Conservation (phyloP, 2,113 vertebrate genomes). For the Macrotis lagotis region DNA sequence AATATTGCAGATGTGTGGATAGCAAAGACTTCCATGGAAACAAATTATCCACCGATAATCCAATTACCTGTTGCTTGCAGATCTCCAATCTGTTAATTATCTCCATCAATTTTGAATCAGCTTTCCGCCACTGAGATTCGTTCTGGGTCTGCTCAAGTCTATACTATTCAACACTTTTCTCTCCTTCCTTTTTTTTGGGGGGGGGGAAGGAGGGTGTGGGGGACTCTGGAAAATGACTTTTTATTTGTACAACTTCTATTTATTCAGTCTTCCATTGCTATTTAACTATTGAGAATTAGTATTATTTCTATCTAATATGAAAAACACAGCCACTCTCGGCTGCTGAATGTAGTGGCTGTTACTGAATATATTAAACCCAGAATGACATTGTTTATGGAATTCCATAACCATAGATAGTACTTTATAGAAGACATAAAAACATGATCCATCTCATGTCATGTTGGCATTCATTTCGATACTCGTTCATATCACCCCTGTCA, state of each 20-base stretch:
- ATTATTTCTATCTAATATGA: constrained; percentile 46
- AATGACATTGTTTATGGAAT: constrained; percentile 47
- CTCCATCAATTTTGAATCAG: constrained; percentile 81
- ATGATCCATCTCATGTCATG: neutral
- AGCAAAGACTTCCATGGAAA: constrained; percentile 80
- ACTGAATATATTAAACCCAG: constrained; percentile 34
- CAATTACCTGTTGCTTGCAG: constrained; percentile 82
- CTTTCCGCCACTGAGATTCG: constrained; percentile 76
- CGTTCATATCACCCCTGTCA: constrained; percentile 8
- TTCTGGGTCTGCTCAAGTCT: constrained; percentile 71
- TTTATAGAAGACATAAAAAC: constrained; percentile 52
- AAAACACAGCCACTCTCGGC: constrained; percentile 21
- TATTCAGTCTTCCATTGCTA: neutral
- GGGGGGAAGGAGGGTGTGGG: neutral
- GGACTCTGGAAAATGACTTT: neutral
- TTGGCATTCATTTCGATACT: constrained; percentile 35
- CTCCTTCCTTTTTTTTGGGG: constrained; percentile 16
- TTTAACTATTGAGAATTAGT: constrained; percentile 38
- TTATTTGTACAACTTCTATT: constrained; percentile 45
- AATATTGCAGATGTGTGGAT: constrained; percentile 75
- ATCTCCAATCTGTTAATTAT: constrained; percentile 84
- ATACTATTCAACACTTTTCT: constrained; percentile 69
- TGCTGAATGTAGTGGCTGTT: constrained; percentile 11
- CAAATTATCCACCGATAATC: constrained; percentile 81
- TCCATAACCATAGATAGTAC: constrained; percentile 13